These are phyloP conservation scores for Cephus cinctus DNA, from an alignment of 1,140 invertebrate species.

Conservation along the genomic window DNA sequence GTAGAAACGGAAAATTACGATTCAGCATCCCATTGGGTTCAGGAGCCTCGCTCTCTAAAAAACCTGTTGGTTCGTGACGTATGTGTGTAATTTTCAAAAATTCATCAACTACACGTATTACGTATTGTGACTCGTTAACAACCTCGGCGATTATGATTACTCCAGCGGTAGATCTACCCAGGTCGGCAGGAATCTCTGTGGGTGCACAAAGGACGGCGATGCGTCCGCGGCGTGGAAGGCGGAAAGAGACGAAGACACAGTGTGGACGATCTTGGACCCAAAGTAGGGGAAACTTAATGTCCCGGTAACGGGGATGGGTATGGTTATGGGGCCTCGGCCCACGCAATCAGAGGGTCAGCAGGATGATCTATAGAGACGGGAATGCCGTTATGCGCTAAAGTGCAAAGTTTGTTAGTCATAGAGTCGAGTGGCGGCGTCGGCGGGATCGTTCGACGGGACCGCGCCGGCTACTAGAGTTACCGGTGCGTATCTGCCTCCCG, in stretches of 20 bases:
- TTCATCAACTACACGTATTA: no score
- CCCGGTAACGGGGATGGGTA: slow-evolving; percentile 33
- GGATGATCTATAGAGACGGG: slow-evolving; percentile 47
- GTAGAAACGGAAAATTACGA: no score
- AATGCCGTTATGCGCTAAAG: slow-evolving; percentile 53
- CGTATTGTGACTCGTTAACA: no score
- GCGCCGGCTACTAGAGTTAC: background rate
- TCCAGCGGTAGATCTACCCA: no score
- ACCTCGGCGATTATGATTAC: no score
- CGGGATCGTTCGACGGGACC: background rate
- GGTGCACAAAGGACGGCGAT: no score
- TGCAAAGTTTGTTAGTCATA: slow-evolving; percentile 56
- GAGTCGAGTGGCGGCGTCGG: slow-evolving; percentile 28
- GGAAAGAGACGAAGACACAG: slow-evolving; percentile 22
- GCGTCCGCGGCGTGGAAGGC: slow-evolving; percentile 13
- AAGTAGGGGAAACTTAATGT: slow-evolving; percentile 41
- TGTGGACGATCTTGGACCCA: slow-evolving; percentile 19
- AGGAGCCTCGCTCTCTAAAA: no score
- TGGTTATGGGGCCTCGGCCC: slow-evolving; percentile 43
- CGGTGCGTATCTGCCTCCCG: no score
- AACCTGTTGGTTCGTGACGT: no score
- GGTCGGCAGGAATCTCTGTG: no score
- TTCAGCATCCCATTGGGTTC: no score
- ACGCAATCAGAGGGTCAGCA: slow-evolving; percentile 48
- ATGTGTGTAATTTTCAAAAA: no score